phyloP scores from a whole-genome alignment of 2,113 vertebrate genomes.

The Nycticorax nycticorax region DNA sequence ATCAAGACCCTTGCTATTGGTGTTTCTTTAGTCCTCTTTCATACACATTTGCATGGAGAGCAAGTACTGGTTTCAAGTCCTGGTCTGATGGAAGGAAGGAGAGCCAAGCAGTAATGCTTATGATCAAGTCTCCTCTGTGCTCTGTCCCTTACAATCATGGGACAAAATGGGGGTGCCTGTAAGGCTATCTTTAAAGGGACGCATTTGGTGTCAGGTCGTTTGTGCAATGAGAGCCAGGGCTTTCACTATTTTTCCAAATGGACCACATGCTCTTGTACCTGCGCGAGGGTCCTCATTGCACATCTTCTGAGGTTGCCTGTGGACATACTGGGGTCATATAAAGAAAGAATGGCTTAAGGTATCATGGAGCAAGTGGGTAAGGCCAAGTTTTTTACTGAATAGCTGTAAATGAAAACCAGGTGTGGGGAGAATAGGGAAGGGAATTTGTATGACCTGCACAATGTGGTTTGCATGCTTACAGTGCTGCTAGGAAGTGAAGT shows the following conservation, averaged over 20 bases:
- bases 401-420: not conserved
- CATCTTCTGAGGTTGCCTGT: not conserved
- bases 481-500: not conserved
- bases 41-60: not conserved
- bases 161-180: fast-evolving
- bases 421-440: not conserved
- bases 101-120: not conserved
- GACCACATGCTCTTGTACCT: not conserved
- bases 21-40: not conserved
- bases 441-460: not conserved
- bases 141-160: not conserved
- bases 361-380: not conserved
- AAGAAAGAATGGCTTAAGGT: not conserved
- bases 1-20: not conserved
- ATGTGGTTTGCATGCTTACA: not conserved
- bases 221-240: not conserved
- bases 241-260: not conserved
- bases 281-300: not conserved
- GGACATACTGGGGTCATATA: fast-evolving
- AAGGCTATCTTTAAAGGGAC: not conserved
- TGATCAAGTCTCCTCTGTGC: not conserved
- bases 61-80: not conserved
- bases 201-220: not conserved
- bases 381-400: not conserved
- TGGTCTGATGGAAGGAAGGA: not conserved